A percentile compares a stretch with the other conserved stretches of the same genome.
phyloP scores from a whole-genome alignment of 2,888 invertebrate genomes.

The Torymus aiolomorphi region DNA sequence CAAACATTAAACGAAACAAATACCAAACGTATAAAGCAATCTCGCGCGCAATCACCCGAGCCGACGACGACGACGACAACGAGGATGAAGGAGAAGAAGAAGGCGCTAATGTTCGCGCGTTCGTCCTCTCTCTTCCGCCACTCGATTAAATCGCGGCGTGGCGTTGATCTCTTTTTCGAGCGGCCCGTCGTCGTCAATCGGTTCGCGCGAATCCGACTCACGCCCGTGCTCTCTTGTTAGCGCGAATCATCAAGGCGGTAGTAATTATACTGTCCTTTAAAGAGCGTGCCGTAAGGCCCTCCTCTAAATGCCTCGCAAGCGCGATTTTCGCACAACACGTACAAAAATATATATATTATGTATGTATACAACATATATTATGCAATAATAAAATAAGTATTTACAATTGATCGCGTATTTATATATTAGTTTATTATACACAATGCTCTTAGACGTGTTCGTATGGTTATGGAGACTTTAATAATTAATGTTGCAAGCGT shows the following conservation, averaged over 20 bases:
- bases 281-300: background rate
- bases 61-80: background rate
- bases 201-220: constrained; percentile 54
- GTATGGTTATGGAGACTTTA: constrained; percentile 10
- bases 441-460: background rate
- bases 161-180: background rate
- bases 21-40: constrained; percentile 34
- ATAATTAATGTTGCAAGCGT: constrained; percentile 8
- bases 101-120: constrained; percentile 25
- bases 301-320: constrained; percentile 39
- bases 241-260: constrained; percentile 38
- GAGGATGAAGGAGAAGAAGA: background rate
- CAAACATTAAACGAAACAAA: constrained; percentile 41
- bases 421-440: background rate
- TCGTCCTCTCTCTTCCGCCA: background rate
- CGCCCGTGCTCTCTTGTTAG: constrained; percentile 18
- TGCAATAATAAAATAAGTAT: constrained; percentile 22
- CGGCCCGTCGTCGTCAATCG: constrained; percentile 52
- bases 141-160: constrained; percentile 37
- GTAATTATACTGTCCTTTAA: constrained; percentile 30
- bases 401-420: constrained; percentile 17
- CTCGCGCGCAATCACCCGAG: background rate
- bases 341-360: constrained; percentile 36
- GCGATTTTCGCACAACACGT: constrained; percentile 32
- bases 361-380: background rate